Base-by-base conservation (phyloP, 2,888 invertebrate species). In the Ethmia dodecea region DNA sequence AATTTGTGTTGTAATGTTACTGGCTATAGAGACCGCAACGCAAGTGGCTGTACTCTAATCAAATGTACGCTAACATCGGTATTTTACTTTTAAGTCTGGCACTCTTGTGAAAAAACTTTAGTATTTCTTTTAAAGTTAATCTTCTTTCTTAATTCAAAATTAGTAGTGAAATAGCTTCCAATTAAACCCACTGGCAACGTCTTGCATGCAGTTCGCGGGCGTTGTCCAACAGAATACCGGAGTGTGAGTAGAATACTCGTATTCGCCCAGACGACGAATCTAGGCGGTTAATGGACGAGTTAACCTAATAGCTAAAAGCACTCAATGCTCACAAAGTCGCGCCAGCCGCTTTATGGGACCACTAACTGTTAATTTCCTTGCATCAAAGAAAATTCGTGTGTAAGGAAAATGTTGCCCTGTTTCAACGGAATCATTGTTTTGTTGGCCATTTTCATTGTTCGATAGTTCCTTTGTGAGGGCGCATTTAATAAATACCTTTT, bases 221-320 rank as follows among this genome's bases (percentile, higher is more conserved):
- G 13, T 28, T 16, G 30, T 8, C 12, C 12, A 12, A 15, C 12
- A 20, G 13, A 18, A 22, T 22, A 13, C 12, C 22, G 22, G 11
- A 24, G 24, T n/a, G 14, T 18, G 31, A 52, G 49, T 58, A 60
- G 61, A 65, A 65, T 62, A 60, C 61, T 66, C 63, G 46, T 65
- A 71, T 69, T 73, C 69, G 71, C 69, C 71, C 73, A 62, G 61
- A 66, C 57, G 51, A 57, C 55, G 59, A 63, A 75, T 74, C 70
- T 50, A 68, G 65, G 65, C 64, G 70, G 62, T 76, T 77, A 81
- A 84, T 81, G 79, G 77, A 62, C 68, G 67, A 79, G 76, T 79
- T 81, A 80, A 78, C 75, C 69, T 84, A 81, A 84, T 81, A 83
- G 84, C 80, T 60, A 62, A 84, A 84, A 84, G 79, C 84, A 80